These are phyloP conservation scores for Sebastiscus albofasciatus DNA, from an alignment of 2,797 vertebrate genomes.

Conservation along the genomic window DNA sequence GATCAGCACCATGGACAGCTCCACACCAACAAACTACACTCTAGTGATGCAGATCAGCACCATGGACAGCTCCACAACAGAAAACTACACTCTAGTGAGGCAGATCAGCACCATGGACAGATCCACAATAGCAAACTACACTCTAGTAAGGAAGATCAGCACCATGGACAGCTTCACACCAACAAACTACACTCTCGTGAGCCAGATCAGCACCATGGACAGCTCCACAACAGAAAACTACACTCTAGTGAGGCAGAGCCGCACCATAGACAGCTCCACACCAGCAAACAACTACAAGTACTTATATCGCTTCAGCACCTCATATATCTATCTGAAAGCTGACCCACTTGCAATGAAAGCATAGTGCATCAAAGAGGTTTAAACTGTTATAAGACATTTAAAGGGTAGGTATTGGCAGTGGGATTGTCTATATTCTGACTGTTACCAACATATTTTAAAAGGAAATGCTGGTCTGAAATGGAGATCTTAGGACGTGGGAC, in stretches of 20 bases:
- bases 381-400: background rate
- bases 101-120: too few species aligned
- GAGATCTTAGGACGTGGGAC: background rate
- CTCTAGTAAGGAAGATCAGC: too few species aligned
- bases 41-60: too few species aligned
- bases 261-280: too few species aligned
- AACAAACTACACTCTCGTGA: too few species aligned
- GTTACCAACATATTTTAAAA: background rate
- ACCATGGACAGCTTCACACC: too few species aligned
- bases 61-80: accelerated
- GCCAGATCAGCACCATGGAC: too few species aligned
- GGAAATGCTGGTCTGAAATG: background rate
- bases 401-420: background rate
- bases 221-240: too few species aligned
- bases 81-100: accelerated
- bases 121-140: accelerated
- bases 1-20: too few species aligned
- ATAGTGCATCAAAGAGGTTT: background rate
- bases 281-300: background rate
- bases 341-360: background rate
- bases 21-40: too few species aligned
- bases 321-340: background rate
- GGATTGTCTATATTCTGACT: background rate
- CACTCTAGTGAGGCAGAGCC: too few species aligned
- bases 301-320: background rate